Evolutionary conservation across 1,140 invertebrate species (phyloP).

Genomic region (Pantala flavescens): DNA sequence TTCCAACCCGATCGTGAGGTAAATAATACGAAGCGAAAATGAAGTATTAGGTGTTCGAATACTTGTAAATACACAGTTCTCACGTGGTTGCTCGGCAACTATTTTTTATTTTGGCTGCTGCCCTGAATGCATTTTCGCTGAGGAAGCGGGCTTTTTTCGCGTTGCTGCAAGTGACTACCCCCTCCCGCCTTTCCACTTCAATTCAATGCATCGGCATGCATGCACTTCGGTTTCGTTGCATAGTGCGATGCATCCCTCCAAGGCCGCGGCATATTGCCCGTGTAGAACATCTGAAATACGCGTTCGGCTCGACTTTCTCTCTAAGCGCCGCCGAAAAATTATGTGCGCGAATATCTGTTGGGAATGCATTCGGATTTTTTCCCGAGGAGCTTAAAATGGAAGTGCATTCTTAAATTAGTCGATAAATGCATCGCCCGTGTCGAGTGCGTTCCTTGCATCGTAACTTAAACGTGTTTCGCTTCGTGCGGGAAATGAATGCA

Average conservation of each 20-base stretch:
- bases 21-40: constrained; percentile 21
- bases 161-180: neutral
- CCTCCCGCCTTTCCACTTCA: neutral
- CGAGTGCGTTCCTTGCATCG: constrained; percentile 12
- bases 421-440: constrained; percentile 18
- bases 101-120: neutral
- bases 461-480: neutral
- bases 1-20: constrained; percentile 18
- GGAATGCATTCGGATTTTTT: neutral
- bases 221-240: constrained; percentile 7
- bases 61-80: neutral
- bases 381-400: neutral
- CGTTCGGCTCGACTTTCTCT: constrained; percentile 12
- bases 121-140: constrained; percentile 12
- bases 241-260: neutral
- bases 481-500: neutral
- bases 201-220: constrained; percentile 8
- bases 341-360: neutral
- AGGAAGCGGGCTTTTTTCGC: constrained; percentile 2
- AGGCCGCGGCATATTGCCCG: constrained; percentile 5
- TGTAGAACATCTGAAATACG: neutral
- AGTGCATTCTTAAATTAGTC: constrained; percentile 7
- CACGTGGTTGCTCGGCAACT: neutral
- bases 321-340: constrained; percentile 26
- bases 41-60: constrained; percentile 17